Conservation (phyloP, 2,797 vertebrate species). For the Psittacula echo region DNA sequence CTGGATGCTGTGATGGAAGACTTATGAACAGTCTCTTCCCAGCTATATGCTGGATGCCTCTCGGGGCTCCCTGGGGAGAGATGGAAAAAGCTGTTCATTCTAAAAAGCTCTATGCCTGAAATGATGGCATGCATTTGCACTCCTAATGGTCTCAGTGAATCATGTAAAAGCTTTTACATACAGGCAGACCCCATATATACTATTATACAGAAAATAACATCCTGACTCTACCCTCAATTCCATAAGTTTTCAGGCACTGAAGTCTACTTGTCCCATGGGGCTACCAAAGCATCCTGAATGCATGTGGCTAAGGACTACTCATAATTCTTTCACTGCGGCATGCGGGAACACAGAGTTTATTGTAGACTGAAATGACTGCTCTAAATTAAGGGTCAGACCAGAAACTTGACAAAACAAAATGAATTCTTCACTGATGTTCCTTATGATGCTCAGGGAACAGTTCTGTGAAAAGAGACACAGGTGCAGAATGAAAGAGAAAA, state of each 20-base stretch:
- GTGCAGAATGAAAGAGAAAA: constrained; percentile 42
- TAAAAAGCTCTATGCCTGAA: constrained; percentile 9
- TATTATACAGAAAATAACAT: constrained; percentile 23
- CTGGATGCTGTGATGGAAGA: constrained; percentile 30
- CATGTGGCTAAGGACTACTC: constrained; percentile 40
- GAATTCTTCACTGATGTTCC: constrained; percentile 37
- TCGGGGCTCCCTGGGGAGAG: not conserved
- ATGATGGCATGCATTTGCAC: not conserved
- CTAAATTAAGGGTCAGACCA: constrained; percentile 57
- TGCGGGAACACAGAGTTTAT: constrained; percentile 49
- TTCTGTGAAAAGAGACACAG: constrained; percentile 21
- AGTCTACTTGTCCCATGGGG: constrained; percentile 25
- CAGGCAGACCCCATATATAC: not conserved
- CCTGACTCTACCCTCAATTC: not conserved
- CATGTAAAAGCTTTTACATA: constrained; percentile 40
- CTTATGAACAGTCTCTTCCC: constrained; percentile 10
- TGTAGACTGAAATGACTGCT: constrained; percentile 44
- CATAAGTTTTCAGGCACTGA: constrained; percentile 41
- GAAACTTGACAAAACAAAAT: constrained; percentile 56
- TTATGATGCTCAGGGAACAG: constrained; percentile 29
- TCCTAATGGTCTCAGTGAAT: constrained; percentile 43
- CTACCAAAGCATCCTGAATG: constrained; percentile 54
- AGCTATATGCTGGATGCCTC: not conserved
- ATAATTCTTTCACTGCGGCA: constrained; percentile 41
- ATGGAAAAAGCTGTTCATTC: constrained; percentile 25